Base-by-base conservation (phyloP, 2,888 invertebrate species). In the Mesorhabditis belari region DNA sequence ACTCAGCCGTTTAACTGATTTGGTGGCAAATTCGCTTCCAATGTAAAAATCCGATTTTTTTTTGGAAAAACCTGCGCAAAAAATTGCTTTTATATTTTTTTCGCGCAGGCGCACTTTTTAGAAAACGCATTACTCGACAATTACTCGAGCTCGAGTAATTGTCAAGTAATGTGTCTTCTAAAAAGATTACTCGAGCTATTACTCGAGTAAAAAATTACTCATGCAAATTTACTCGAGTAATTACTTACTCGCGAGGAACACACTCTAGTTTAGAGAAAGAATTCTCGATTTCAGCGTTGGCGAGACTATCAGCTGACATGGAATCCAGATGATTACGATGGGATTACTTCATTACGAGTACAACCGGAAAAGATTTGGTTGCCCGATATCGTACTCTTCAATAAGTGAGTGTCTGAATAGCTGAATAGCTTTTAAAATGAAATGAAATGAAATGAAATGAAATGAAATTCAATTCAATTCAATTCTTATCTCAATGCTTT, bases 331-430 rank as follows among this genome's bases (percentile, higher is more conserved):
- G 74, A 81, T 54, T 81, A 81, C 63, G 81, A 76, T 1, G 76
- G 75, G 35, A 77, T 81, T 25, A 70, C 73, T 25, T 70, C 75
- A 49, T 81, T 84, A 49, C 72, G 84, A 28, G 82, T 85, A 19
- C 75, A 81, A 21, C 82, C 83, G 0, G 82, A 83, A 58, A 82
- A 83, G 64, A 69, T 75, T 23, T 84, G 84, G 84, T 66, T 80
- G n/a, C 79, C 80, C 0, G 81, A 81, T 63, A 78, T 81, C 55
- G 81, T 81, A 5, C 67, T 81, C 4, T 81, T 81, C 70, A 81
- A 85, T 73, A 85, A 84, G 83, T 83, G 66, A 69, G 71, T 55
- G 25, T 21, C 12, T 1, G 44, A 35, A 1, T 35, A n/a, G n/a
- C n/a, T n/a, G n/a, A n/a, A 6, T 6, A 24, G 5, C 5, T 21